Base-by-base conservation (phyloP, 2,113 vertebrate species). In the Saccopteryx bilineata region DNA sequence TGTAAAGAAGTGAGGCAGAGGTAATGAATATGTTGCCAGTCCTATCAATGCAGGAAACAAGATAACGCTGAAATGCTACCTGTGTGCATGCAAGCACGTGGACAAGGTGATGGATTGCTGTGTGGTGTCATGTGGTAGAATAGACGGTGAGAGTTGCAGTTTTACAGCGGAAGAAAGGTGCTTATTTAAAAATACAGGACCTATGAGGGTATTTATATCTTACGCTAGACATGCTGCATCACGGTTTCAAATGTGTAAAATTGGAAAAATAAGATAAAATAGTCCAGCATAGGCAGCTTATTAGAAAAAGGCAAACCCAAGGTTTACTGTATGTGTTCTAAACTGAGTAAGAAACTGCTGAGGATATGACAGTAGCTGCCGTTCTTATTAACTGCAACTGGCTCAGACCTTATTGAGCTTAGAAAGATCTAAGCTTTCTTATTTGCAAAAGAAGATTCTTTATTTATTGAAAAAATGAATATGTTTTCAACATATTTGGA, bases 51-150 rank as follows among this genome's bases (percentile, higher is more conserved):
- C 5, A 69, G 28, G 23, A 24, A 76, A 52, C 9, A 46, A 83
- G 63, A 10, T 17, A 50, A 91, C 54, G 12, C 26, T 46, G 74
- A 68, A 76, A 80, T 88, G 14, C 52, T 5, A 3, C 17, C 0
- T 13, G 0, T 8, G 2, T 31, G 1, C 11, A 1, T 14, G 17
- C 15, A 83, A 69, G 19, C 9, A 0, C 5, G 3, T 23, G 8
- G 17, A 39, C 5, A 24, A 63, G 24, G 9, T 46, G 33, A 80
- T n/a, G 9, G 7, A 15, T 1, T 24, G 5, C 10, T 4, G 24
- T 61, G 10, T 12, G 23, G 14, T n/a, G 3, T 39, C 39, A 3
- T 39, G 39, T 39, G 2, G 5, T 54, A 12, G 12, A 10, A 17
- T 5, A 9, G 11, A 33, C 9, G 33, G 14, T 52, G 9, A 14